Base-by-base conservation (phyloP, 92 coral and sea anemone species). In the Phenganax marumi region DNA sequence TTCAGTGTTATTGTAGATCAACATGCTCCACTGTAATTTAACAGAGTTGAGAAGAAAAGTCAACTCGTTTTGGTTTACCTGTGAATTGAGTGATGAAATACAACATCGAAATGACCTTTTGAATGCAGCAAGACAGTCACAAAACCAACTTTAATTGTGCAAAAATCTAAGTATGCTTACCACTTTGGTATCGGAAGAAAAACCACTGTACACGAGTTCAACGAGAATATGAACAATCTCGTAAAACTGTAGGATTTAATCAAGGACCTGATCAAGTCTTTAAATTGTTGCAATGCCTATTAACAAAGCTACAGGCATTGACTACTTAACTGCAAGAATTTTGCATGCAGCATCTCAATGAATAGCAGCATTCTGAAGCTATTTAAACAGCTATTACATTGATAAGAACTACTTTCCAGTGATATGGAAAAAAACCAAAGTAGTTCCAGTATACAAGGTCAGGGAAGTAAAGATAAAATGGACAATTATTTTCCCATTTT, bases 271-370 rank as follows among this genome's bases (percentile, higher is more conserved):
- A 55, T 14, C 50, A 76, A 50, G 68, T 68, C 76, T 55, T 49
- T 54, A 52, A 50, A 8, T 0, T 52, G 19, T 21, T 81, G 23
- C 76, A 81, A 39, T 68, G 77, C 77, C 85, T 21, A 12, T 11
- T 3, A 46, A 66, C 47, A 81, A 68, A 81, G 85, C 77, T 18
- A 66, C 76, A 17, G 76, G 68, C 13, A 23, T 70, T 66, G 85
- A 81, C 51, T 64, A 76, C 25, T 33, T 81, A 13, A 22, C 61
- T 16, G 85, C 68, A 47, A 81, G 19, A n/a, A 51, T 81, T 16
- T 50, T 81, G 3, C 65, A 66, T 16, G 17, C 65, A 61, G 75
- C 73, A 18, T 73, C 56, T 23, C 75, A 57, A 7, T 13, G 46
- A 7, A 64, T 64, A 57, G 22, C 75, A 61, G 11, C 74, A 63